Evolutionary conservation across 2,797 vertebrate species (phyloP), one percentile per base, ranked within the genome.

Genomic region (Anas acuta): DNA sequence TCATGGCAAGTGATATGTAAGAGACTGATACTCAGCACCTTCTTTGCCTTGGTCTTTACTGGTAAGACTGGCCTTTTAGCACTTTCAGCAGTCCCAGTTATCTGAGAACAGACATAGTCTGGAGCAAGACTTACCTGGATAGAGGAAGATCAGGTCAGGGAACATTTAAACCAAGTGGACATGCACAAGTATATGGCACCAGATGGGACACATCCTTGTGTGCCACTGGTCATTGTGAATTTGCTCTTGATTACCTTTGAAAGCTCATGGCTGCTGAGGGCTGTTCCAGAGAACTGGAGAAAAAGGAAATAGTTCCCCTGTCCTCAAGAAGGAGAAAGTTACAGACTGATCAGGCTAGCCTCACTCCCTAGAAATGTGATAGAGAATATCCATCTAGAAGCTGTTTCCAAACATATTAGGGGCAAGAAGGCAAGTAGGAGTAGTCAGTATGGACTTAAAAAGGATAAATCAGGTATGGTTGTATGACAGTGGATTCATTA

Each of bases 21-120:
- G 16, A 57, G 9, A 51, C 13, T 0, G 2, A 56, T 58, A 51
- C 23, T 45, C 2, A 0, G 2, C 18, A 30, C 28, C 25, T 37
- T 56, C 35, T 76, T 65, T 58, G 28, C 13, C 13, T 33, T 51
- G 25, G 2, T 78, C 49, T 73, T 74, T 51, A 19, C 28, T 33
- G 30, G 9, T 54, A 45, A 62, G 28, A 74, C 8, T 15, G 62
- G 8, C 28, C 54, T 1, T 74, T 69, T n/a, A 35, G 4, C 8
- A 41, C 15, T 62, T 76, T 26, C 28, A 53, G 18, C 23, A 58
- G 37, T 72, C 22, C 19, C 35, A 39, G 73, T 26, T 28, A 53
- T 8, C 43, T 30, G n/a, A 66, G 23, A 66, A 33, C 15, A 21
- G n/a, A 9, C 45, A 71, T 39, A 14, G 7, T 58, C 61, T 61